A percentile compares a stretch with the other conserved stretches of the same genome.
These are phyloP conservation scores for Chascanopsetta lugubris DNA, from an alignment of 2,113 vertebrate species.

Conservation along the genomic window DNA sequence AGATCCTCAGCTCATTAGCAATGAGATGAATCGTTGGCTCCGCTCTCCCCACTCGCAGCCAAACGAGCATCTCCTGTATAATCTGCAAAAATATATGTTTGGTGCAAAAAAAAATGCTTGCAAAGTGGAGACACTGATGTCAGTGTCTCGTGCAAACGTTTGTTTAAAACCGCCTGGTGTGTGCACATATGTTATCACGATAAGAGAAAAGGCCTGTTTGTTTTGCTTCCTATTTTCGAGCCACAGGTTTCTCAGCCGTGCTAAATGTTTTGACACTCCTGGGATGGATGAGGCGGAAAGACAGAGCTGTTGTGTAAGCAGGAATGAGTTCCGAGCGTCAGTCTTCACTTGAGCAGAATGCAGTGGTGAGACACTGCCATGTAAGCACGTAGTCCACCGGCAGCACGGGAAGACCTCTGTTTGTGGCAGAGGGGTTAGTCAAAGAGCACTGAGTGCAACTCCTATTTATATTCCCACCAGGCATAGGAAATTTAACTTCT, in stretches of 20 bases:
- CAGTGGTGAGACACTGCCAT: constrained; percentile 8
- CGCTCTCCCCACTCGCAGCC: constrained; percentile 20
- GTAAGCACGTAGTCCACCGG: constrained; percentile 12
- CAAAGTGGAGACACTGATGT: constrained; percentile 21
- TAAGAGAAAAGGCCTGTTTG: constrained; percentile 41
- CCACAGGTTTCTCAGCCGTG: constrained; percentile 22
- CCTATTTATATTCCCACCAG: constrained; percentile 45
- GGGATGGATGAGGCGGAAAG: constrained; percentile 11
- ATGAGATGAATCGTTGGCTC: constrained; percentile 32
- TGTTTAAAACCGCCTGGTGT: constrained; percentile 19
- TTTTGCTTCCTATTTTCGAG: constrained; percentile 35
- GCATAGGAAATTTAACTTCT: constrained; percentile 26
- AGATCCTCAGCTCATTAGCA: constrained; percentile 43
- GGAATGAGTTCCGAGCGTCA: background rate
- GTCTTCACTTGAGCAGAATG: background rate
- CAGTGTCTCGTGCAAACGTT: constrained; percentile 39
- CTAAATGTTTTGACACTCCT: constrained; percentile 40
- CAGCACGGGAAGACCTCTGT: constrained; percentile 20
- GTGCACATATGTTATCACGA: constrained; percentile 27
- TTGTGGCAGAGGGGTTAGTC: constrained; percentile 36
- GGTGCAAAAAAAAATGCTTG: constrained; percentile 25
- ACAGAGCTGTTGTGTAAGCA: background rate
- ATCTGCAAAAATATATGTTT: constrained; percentile 65
- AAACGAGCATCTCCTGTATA: constrained; percentile 44
- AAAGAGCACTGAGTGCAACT: constrained; percentile 25